phyloP scores from a whole-genome alignment of 1,140 invertebrate genomes.

The Riptortus pedestris region DNA sequence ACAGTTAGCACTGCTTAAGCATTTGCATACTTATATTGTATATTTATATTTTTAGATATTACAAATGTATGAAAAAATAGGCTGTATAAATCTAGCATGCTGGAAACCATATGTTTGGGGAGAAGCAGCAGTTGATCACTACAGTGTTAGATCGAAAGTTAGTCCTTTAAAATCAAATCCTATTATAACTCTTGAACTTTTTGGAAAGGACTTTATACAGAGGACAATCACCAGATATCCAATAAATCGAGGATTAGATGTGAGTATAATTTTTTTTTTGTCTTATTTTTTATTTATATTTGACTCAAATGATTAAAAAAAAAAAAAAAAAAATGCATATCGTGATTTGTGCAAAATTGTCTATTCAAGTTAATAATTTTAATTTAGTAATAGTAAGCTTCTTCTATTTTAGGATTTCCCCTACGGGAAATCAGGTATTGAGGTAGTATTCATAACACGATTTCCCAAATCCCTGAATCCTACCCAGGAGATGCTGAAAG shows the following conservation, averaged over 20 bases:
- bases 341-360: no score
- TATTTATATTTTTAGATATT: conserved; percentile 39
- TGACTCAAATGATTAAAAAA: no score
- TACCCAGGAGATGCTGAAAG: no score
- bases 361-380: no score
- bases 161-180: neutral
- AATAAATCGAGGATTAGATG: neutral
- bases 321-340: no score
- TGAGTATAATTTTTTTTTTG: neutral
- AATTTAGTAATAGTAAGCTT: no score
- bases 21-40: no score
- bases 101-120: conserved; percentile 65
- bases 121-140: conserved; percentile 59
- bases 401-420: no score
- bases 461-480: no score
- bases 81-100: conserved; percentile 47
- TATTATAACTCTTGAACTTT: neutral
- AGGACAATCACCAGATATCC: neutral
- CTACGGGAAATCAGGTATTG: no score
- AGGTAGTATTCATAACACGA: no score
- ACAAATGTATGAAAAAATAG: conserved; percentile 47
- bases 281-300: neutral
- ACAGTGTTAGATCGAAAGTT: conserved; percentile 50
- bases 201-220: neutral
- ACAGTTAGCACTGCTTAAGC: no score